Evolutionary conservation across 2,113 vertebrate species (phyloP).

Genomic region (Daubentonia madagascariensis): DNA sequence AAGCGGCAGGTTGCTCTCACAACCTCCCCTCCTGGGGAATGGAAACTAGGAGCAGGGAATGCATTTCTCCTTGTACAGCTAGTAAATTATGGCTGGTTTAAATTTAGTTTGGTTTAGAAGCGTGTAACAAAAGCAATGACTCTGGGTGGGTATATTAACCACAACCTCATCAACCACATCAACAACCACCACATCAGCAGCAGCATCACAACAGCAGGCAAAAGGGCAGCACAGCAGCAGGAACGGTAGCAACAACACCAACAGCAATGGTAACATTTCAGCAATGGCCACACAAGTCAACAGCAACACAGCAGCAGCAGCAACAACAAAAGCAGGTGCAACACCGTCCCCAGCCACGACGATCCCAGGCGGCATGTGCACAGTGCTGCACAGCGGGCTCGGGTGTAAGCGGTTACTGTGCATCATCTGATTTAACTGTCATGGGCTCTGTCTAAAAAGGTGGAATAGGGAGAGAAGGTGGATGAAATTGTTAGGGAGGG

Average conservation of each 20-base stretch:
- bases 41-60: neutral
- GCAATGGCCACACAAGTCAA: neutral
- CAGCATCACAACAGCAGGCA: too few species aligned
- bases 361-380: fast-evolving
- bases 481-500: too few species aligned
- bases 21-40: neutral
- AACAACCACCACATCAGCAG: too few species aligned
- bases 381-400: neutral
- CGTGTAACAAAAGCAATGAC: neutral
- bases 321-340: fast-evolving
- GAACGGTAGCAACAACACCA: fast-evolving
- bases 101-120: neutral
- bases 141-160: too few species aligned
- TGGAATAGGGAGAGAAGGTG: too few species aligned
- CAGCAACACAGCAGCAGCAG: neutral
- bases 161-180: neutral
- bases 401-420: too few species aligned
- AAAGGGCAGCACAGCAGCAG: neutral
- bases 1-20: too few species aligned
- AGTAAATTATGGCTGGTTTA: neutral
- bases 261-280: neutral
- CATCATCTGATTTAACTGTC: neutral
- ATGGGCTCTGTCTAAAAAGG: neutral
- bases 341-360: fast-evolving
- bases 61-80: neutral